Conservation (phyloP, 2,113 vertebrate species). For the Petrocephalus zakoni region DNA sequence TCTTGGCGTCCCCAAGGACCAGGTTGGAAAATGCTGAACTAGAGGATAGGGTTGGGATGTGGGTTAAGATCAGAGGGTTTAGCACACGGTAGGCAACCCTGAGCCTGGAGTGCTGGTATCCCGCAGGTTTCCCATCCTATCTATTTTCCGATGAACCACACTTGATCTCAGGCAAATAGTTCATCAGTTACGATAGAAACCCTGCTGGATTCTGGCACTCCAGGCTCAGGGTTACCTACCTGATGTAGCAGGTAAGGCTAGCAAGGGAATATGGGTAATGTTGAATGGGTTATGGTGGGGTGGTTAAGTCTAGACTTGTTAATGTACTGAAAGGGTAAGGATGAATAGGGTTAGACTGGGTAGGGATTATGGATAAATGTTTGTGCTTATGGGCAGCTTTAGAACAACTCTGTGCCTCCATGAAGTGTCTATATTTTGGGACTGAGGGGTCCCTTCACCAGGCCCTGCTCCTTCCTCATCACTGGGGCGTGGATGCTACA, state of each 20-base stretch:
- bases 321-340: background rate
- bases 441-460: constrained; percentile 58
- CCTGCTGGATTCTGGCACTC: too few relatives aligned
- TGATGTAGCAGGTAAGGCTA: background rate
- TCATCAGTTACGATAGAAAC: too few relatives aligned
- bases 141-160: too few relatives aligned
- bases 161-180: too few relatives aligned
- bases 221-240: background rate
- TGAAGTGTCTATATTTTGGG: constrained; percentile 42
- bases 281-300: background rate
- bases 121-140: too few relatives aligned
- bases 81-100: too few relatives aligned
- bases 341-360: background rate
- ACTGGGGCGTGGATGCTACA: constrained; percentile 55
- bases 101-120: too few relatives aligned
- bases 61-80: too few relatives aligned
- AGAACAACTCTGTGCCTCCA: constrained; percentile 5
- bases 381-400: background rate
- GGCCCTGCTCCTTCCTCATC: constrained; percentile 57
- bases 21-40: too few relatives aligned
- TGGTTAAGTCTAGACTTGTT: background rate
- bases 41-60: too few relatives aligned
- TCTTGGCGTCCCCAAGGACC: too few relatives aligned
- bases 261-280: background rate
- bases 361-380: background rate